These are phyloP conservation scores for Aspidiotus rigidus DNA, from an alignment of 2,888 invertebrate genomes.

Conservation along the genomic window DNA sequence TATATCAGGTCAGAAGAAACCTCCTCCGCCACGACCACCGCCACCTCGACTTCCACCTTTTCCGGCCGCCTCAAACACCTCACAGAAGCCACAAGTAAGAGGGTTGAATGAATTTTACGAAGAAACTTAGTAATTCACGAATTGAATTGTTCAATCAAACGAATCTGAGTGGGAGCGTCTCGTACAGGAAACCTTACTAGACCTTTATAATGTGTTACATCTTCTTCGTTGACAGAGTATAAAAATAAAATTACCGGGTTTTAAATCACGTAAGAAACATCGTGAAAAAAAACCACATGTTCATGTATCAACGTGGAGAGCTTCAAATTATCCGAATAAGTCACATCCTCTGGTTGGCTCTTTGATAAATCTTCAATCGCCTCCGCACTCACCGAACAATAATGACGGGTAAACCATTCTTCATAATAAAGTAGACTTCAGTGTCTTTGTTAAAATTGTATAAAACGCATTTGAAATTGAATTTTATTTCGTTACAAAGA, in stretches of 20 bases:
- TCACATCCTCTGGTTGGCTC: slow-evolving; percentile 45
- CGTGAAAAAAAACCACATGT: slow-evolving; percentile 13
- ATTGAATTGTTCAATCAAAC: background rate
- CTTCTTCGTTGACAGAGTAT: slow-evolving; percentile 23
- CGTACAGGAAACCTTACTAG: background rate
- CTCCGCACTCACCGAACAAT: slow-evolving; percentile 56
- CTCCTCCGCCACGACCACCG: slow-evolving; percentile 62
- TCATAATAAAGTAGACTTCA: too few relatives aligned
- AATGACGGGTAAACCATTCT: slow-evolving; percentile 8
- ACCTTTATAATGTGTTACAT: background rate
- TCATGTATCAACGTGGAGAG: slow-evolving; percentile 27
- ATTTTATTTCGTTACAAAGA: background rate
- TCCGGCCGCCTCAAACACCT: slow-evolving; percentile 32
- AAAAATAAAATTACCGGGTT: slow-evolving; percentile 31
- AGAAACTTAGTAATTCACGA: background rate
- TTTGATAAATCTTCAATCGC: slow-evolving; percentile 61
- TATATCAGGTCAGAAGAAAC: slow-evolving; percentile 48
- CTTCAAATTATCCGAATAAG: slow-evolving; percentile 18
- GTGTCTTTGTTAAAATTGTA: background rate
- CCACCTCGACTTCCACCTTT: slow-evolving; percentile 54
- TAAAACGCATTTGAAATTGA: background rate
- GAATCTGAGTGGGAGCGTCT: background rate
- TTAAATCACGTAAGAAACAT: slow-evolving; percentile 29
- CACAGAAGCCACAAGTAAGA: slow-evolving; percentile 40
- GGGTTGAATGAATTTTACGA: slow-evolving; percentile 19